phyloP scores from a whole-genome alignment of 2,888 invertebrate genomes.

The Brachylomia viminalis region DNA sequence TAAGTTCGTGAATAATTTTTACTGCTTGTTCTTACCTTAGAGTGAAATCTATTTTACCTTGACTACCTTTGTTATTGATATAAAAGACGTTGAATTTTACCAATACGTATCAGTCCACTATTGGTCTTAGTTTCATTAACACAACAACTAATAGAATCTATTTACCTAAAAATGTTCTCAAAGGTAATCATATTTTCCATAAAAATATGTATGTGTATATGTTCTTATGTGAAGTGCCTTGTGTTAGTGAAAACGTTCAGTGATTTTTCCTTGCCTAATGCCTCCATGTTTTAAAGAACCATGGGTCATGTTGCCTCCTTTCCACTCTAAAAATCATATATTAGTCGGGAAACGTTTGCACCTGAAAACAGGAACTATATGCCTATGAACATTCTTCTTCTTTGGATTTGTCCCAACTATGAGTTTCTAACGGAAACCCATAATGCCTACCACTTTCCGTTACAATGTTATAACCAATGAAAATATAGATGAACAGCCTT shows the following conservation, averaged over 20 bases:
- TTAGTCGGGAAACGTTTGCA: neutral
- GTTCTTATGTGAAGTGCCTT: slow-evolving; percentile 42
- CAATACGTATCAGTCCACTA: slow-evolving; percentile 81
- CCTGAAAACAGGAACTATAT: neutral
- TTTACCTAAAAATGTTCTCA: slow-evolving; percentile 77
- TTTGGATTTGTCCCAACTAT: neutral
- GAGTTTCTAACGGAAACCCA: neutral
- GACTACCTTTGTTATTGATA: slow-evolving; percentile 82
- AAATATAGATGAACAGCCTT: too few relatives aligned
- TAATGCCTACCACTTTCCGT: neutral
- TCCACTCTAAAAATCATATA: neutral
- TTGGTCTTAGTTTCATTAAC: slow-evolving; percentile 74
- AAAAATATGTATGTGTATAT: slow-evolving; percentile 9
- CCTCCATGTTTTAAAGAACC: neutral
- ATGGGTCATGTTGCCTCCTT: neutral
- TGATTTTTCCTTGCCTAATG: neutral
- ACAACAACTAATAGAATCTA: slow-evolving; percentile 69
- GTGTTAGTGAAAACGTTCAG: slow-evolving; percentile 23
- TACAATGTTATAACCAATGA: too few relatives aligned
- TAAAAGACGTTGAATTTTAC: slow-evolving; percentile 82
- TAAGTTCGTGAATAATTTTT: slow-evolving; percentile 77
- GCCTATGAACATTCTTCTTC: neutral
- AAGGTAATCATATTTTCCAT: slow-evolving; percentile 76
- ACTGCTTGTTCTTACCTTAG: slow-evolving; percentile 73
- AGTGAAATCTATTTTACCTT: slow-evolving; percentile 88